Evolutionary conservation across 2,797 vertebrate genomes (phyloP), one percentile per base, ranked within the genome.

Genomic region (Pantherophis alleghaniensis): DNA sequence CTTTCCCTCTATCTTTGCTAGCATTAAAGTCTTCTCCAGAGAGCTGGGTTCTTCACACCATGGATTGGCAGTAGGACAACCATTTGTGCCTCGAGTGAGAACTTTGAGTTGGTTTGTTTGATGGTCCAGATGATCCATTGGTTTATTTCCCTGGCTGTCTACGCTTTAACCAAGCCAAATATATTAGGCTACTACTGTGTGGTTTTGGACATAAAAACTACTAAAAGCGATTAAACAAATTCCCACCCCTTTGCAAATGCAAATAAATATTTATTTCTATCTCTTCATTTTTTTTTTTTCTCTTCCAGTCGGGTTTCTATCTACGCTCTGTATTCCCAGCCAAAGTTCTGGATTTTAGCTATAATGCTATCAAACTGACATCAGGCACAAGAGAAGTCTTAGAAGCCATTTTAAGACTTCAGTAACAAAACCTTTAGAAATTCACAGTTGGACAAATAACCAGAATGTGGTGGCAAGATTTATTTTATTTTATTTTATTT

Each of bases 371-470:
- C 56, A 51, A 22, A 47, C 88, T 95, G 88, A 90, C 63, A 91
- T 91, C 22, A 94, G 63, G 89, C 69, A 92, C 18, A 59, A 47
- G 22, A 94, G 87, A 93, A 95, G 91, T 93, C 86, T 86, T 3
- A 93, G 91, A 90, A 93, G 7, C 13, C 47, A 51, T 95, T 93
- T 90, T 90, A 92, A 95, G 89, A 88, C 69, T 92, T 92, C 69
- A 59, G n/a, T 60, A 90, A 42, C 94, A 63, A 63, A 93, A 60
- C 28, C 4, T 18, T 95, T 94, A 28, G 53, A 90, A 92, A 92
- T 26, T 22, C 83, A 94, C 86, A 95, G 93, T 55, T 92, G 95
- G 93, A 92, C 94, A 57, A 93, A 83, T 28, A 91, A 32, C n/a
- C 24, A 69, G 32, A 60, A 66, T 94, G 26, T 24, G 55, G n/a